These are phyloP conservation scores for Gymnoscopelus microlampas DNA, from an alignment of 2,797 vertebrate species.

Conservation along the genomic window DNA sequence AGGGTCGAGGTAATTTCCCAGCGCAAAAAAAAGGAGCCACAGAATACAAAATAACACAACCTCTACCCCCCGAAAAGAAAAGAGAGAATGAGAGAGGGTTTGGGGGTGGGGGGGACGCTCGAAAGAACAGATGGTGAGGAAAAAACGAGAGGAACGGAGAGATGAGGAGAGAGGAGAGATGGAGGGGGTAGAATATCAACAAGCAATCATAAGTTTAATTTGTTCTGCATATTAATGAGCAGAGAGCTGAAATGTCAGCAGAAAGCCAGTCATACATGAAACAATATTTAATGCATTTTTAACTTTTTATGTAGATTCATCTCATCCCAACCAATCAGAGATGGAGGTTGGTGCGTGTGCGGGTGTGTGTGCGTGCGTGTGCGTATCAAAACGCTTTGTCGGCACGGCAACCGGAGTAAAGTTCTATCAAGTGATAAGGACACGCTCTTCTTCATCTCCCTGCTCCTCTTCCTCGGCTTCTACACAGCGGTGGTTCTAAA, in stretches of 20 bases:
- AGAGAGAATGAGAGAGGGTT: no score
- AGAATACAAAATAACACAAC: no score
- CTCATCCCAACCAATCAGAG: conserved; percentile 76
- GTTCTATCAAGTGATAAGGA: conserved; percentile 35
- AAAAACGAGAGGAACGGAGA: conserved; percentile 50
- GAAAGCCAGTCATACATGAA: conserved; percentile 85
- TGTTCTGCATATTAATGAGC: conserved; percentile 84
- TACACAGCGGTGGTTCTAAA: background rate
- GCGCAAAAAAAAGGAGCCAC: no score
- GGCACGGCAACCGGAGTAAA: conserved; percentile 29
- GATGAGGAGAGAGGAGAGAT: background rate
- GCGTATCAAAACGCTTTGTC: conserved; percentile 42
- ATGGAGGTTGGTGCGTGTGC: conserved; percentile 13
- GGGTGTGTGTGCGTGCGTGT: conserved; percentile 24
- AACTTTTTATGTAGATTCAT: conserved; percentile 74
- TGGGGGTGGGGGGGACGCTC: background rate
- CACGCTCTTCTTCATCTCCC: background rate
- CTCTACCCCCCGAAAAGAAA: no score
- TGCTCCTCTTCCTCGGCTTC: background rate
- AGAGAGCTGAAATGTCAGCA: conserved; percentile 84
- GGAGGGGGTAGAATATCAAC: conserved; percentile 72
- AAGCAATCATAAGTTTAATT: conserved; percentile 84
- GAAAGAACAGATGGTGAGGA: background rate
- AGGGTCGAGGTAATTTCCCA: no score
- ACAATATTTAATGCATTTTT: conserved; percentile 82